A percentile compares a stretch with the other conserved stretches of the same genome.
Conservation (phyloP, 2,888 invertebrate species). For the Strigamia crassipes region DNA sequence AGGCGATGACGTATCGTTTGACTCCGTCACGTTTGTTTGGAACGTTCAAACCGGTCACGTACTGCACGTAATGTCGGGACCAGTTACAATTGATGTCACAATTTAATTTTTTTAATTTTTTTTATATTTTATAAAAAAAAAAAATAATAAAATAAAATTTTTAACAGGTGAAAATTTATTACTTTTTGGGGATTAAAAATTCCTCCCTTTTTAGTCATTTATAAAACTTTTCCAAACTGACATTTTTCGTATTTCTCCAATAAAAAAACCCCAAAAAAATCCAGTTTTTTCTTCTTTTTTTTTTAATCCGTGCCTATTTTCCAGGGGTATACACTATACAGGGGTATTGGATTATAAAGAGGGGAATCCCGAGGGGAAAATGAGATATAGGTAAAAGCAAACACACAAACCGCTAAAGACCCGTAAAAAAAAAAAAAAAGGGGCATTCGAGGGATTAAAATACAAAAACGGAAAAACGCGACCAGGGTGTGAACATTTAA, state of each 20-base stretch:
- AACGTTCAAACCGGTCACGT: not conserved
- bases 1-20: not conserved
- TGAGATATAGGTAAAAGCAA: not conserved
- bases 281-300: not conserved
- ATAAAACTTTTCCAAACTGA: not conserved
- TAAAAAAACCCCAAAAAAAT: not conserved
- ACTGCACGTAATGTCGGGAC: constrained; percentile 3
- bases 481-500: not conserved
- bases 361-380: constrained; percentile 16
- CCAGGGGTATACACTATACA: too few relatives aligned
- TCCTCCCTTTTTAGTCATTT: not conserved
- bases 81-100: constrained; percentile 28
- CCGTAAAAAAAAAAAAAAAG: not conserved
- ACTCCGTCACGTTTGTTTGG: not conserved
- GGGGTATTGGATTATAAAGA: constrained; percentile 30
- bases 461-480: not conserved
- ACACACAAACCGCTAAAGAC: not conserved
- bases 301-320: constrained; percentile 2
- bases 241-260: not conserved
- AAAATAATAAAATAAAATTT: constrained; percentile 10
- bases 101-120: not conserved
- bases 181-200: not conserved
- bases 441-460: not conserved
- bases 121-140: not conserved
- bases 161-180: not conserved